These are phyloP conservation scores for Todiramphus chloris DNA, from an alignment of 2,113 vertebrate genomes.

Conservation along the genomic window DNA sequence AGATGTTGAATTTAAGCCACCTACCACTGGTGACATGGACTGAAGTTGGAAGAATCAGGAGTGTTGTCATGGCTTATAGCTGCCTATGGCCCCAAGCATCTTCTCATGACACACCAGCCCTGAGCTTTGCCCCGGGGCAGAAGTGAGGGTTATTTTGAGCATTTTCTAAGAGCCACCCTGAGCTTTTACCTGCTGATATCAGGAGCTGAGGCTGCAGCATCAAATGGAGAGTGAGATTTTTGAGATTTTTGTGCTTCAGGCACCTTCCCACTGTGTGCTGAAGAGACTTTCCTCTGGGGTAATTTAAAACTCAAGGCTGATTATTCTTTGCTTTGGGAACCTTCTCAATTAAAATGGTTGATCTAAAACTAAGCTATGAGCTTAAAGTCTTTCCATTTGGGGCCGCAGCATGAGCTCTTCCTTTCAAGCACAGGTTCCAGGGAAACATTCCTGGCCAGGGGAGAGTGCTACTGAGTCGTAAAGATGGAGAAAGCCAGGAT, in stretches of 20 bases:
- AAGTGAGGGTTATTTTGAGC: not conserved
- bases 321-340: conserved; percentile 48
- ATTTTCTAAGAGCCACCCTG: not conserved
- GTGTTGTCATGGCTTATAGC: not conserved
- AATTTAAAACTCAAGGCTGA: conserved; percentile 40
- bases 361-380: not conserved
- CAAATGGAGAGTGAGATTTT: not conserved
- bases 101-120: not conserved
- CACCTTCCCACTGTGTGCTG: not conserved
- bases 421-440: not conserved
- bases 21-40: fast-evolving
- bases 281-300: not conserved
- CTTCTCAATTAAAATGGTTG: conserved; percentile 33
- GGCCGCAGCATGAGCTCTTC: not conserved
- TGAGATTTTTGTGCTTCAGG: not conserved
- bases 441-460: not conserved
- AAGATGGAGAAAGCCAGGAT: conserved; percentile 5
- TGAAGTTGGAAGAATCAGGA: not conserved
- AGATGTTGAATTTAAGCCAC: not conserved
- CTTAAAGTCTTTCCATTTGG: not conserved
- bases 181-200: not conserved
- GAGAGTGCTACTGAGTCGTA: not conserved
- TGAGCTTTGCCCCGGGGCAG: not conserved
- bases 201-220: not conserved
- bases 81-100: fast-evolving